Evolutionary conservation across 2,113 vertebrate genomes (phyloP).

Genomic region (Pteruthius melanotis): DNA sequence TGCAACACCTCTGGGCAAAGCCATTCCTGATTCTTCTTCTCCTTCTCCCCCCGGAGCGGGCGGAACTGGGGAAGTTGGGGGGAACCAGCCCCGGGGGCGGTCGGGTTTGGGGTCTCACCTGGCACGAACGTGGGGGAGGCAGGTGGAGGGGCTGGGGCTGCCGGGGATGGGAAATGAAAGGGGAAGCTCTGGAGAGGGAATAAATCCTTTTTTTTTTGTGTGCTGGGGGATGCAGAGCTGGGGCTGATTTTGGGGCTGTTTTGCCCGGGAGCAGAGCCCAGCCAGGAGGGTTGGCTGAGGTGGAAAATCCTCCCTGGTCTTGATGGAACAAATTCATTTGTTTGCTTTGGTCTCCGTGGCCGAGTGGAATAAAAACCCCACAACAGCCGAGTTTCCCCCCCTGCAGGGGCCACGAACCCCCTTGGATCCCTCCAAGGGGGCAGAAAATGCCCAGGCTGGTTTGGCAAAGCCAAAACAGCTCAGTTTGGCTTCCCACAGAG

Average conservation of each 20-base stretch:
- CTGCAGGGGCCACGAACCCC: not conserved
- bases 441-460: not conserved
- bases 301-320: not conserved
- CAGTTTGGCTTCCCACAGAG: accelerated
- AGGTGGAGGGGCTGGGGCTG: not conserved
- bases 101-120: not conserved
- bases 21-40: slow-evolving; percentile 15
- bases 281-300: not conserved
- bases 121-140: not conserved
- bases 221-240: accelerated
- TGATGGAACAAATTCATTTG: accelerated
- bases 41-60: not conserved
- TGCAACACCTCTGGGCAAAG: slow-evolving; percentile 3
- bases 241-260: not conserved
- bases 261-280: not conserved
- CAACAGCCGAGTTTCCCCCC: not conserved
- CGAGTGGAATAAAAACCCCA: not conserved
- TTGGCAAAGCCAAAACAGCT: not conserved
- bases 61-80: not conserved
- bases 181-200: not conserved
- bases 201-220: not conserved
- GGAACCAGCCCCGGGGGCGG: not conserved
- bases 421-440: accelerated
- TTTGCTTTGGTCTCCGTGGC: not conserved
- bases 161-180: not conserved